Conservation (phyloP, 1,140 invertebrate genomes). For the Microplitis mediator region DNA sequence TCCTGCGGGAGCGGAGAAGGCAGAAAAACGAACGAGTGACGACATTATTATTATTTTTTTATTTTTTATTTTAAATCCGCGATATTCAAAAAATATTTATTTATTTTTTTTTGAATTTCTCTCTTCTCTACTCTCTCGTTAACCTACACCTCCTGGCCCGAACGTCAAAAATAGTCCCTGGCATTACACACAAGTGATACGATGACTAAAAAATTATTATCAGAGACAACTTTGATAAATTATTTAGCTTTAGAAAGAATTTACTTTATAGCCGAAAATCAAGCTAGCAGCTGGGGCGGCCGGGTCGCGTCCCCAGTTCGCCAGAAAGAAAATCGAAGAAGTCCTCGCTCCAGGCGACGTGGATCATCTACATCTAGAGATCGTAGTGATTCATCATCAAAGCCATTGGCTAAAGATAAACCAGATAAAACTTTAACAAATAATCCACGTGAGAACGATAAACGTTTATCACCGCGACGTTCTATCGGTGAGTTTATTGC, state of each 20-base stretch:
- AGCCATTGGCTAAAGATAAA: background rate
- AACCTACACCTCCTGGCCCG: no score
- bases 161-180: no score
- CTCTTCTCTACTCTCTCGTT: no score
- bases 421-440: conserved; percentile 12
- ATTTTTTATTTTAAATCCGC: background rate
- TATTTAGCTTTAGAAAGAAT: no score
- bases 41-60: background rate
- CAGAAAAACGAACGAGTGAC: conserved; percentile 24
- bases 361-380: conserved; percentile 40
- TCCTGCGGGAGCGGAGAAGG: conserved; percentile 22
- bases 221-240: no score
- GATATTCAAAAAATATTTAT: no score
- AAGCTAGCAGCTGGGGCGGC: conserved; percentile 58
- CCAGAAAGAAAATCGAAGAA: conserved; percentile 42
- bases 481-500: conserved; percentile 17
- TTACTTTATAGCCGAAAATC: conserved; percentile 53
- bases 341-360: conserved; percentile 42
- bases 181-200: no score
- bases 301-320: conserved; percentile 48
- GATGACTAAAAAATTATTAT: no score
- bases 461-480: conserved; percentile 27
- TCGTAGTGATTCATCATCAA: conserved; percentile 2
- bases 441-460: conserved; percentile 23
- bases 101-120: no score